Evolutionary conservation across 2,113 vertebrate species (phyloP).

Genomic region (Crypturellus undulatus): DNA sequence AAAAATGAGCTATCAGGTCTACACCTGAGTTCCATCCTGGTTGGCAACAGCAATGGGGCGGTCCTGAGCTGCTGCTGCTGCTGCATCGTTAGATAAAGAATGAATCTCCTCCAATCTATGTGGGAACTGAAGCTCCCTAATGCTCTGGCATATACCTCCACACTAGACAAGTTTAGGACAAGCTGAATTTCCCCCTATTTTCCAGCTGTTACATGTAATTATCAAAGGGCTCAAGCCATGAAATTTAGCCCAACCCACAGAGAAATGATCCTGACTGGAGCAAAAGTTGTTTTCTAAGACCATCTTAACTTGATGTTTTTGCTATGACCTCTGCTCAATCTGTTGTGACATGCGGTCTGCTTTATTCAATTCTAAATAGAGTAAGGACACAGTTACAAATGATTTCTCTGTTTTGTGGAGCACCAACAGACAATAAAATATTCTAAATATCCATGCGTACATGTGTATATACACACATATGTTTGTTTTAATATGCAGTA

Average conservation of each 20-base stretch:
- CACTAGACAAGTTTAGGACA: neutral
- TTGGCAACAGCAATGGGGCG: rapidly evolving
- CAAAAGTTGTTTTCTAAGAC: neutral
- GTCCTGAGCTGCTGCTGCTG: rapidly evolving
- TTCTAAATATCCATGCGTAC: neutral
- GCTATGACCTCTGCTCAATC: neutral
- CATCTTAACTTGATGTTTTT: neutral
- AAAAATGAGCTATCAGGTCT: neutral
- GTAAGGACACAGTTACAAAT: neutral
- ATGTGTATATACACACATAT: rapidly evolving
- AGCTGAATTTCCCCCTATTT: neutral
- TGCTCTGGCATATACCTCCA: rapidly evolving
- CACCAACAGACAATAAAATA: neutral
- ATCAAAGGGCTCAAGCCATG: neutral
- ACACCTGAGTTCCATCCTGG: rapidly evolving
- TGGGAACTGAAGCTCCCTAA: neutral
- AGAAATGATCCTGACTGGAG: neutral
- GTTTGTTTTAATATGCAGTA: neutral
- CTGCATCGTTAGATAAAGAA: neutral
- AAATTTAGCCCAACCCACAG: neutral
- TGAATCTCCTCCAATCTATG: neutral
- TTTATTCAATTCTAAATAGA: constrained; percentile 22
- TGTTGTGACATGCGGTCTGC: constrained; percentile 13
- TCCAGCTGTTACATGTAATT: neutral
- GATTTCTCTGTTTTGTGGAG: neutral